phyloP scores from a whole-genome alignment of 2,797 vertebrate genomes.

The Onychomys arenicola region DNA sequence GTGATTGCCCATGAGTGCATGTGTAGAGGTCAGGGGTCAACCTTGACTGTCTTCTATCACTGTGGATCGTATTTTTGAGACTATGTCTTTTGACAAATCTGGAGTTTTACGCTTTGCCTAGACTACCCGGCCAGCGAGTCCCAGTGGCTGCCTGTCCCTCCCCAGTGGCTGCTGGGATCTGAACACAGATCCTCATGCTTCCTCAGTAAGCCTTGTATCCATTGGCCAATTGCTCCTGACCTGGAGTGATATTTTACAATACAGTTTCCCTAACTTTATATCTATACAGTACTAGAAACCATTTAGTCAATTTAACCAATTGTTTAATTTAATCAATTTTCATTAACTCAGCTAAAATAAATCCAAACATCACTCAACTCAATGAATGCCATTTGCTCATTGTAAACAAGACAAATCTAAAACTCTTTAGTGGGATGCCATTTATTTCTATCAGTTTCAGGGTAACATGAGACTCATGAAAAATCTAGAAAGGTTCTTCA shows the following conservation, averaged over 20 bases:
- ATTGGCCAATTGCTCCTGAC: neutral
- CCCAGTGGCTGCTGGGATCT: neutral
- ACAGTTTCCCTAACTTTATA: neutral
- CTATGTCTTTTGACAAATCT: neutral
- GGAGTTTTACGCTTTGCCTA: neutral
- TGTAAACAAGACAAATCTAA: constrained; percentile 33
- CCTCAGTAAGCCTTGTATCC: neutral
- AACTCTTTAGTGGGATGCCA: constrained; percentile 29
- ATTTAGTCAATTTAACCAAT: neutral
- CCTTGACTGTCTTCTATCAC: neutral
- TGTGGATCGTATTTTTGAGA: neutral
- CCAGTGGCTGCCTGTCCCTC: neutral
- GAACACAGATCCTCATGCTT: neutral
- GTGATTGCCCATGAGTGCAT: neutral
- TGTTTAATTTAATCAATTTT: constrained; percentile 53
- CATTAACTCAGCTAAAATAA: constrained; percentile 24
- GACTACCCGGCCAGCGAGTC: no score
- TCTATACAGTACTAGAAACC: neutral
- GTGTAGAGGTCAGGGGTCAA: neutral
- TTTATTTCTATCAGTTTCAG: constrained; percentile 15
- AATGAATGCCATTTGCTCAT: constrained; percentile 27
- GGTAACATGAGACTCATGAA: neutral
- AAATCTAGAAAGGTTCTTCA: constrained; percentile 16
- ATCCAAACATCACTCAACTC: neutral
- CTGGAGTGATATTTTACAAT: neutral